Evolutionary conservation across 23 tunicate genomes (phyloP).

Genomic region (Botrylloides violaceus): DNA sequence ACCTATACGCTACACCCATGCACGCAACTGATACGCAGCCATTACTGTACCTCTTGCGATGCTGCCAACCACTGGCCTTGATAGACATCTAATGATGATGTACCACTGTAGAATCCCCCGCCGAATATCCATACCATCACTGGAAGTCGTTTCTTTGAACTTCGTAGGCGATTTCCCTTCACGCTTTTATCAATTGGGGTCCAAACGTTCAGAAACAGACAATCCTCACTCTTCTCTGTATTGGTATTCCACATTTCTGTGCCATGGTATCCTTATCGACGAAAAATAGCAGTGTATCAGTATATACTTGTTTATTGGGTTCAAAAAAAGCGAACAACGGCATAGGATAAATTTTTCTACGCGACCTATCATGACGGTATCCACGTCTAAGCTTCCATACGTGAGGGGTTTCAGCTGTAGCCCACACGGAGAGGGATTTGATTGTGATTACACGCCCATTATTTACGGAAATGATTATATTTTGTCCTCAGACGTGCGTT

Average conservation of each 20-base stretch:
- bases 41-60: constrained; percentile 54
- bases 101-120: constrained; percentile 91
- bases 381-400: no score
- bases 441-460: no score
- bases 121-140: constrained; percentile 99
- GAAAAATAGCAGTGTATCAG: background rate
- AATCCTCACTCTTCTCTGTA: constrained; percentile 73
- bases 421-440: no score
- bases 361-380: background rate
- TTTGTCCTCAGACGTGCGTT: no score
- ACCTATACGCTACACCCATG: no score
- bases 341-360: background rate
- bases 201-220: constrained; percentile 89
- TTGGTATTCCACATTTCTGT: constrained; percentile 95
- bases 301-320: background rate
- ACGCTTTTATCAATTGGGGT: constrained; percentile 18
- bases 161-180: background rate
- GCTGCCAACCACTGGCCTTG: constrained; percentile 87
- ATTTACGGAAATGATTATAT: no score
- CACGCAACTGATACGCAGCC: no score
- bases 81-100: constrained; percentile 73
- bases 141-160: constrained; percentile 8
- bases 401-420: no score
- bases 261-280: constrained; percentile 44
- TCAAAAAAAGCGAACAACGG: background rate